phyloP scores from a whole-genome alignment of 2,113 vertebrate genomes.

The Menidia beryllina region DNA sequence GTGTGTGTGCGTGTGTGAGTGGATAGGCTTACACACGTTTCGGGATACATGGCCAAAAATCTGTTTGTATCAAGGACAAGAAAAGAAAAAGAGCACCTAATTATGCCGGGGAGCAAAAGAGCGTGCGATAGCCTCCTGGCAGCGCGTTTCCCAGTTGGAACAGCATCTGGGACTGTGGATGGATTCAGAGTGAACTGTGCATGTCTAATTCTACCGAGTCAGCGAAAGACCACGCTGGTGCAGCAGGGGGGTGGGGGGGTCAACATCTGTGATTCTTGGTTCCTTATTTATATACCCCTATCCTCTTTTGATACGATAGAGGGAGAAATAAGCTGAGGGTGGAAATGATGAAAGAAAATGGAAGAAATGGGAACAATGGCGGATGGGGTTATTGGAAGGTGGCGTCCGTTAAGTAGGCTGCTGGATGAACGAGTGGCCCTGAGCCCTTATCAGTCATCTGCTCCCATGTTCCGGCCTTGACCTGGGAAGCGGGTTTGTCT shows the following conservation, averaged over 20 bases:
- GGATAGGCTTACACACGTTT: conserved; percentile 1
- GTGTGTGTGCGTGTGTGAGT: neutral
- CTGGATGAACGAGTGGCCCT: conserved; percentile 63
- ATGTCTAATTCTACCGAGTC: conserved; percentile 75
- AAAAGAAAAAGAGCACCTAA: conserved; percentile 29
- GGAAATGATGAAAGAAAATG: conserved; percentile 48
- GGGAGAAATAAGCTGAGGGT: conserved; percentile 17
- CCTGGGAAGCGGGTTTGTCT: conserved; percentile 61
- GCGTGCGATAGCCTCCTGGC: conserved; percentile 52
- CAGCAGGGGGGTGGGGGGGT: conserved; percentile 47
- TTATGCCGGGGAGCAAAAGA: conserved; percentile 40
- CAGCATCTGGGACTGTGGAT: conserved; percentile 37
- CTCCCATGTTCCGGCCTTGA: conserved; percentile 54
- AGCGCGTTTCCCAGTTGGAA: conserved; percentile 45
- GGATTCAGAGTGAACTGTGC: conserved; percentile 69
- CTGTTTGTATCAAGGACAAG: conserved; percentile 37
- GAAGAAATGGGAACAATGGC: neutral
- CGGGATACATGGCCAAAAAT: conserved; percentile 18
- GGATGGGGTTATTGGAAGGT: conserved; percentile 68
- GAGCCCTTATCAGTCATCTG: conserved; percentile 71
- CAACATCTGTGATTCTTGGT: conserved; percentile 57
- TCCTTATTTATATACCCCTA: conserved; percentile 24
- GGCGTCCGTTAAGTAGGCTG: conserved; percentile 74
- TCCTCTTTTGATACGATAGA: conserved; percentile 15
- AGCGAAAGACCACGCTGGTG: conserved; percentile 31